Evolutionary conservation across 2,797 vertebrate genomes (phyloP).

Genomic region (Acipenser oxyrinchus): DNA sequence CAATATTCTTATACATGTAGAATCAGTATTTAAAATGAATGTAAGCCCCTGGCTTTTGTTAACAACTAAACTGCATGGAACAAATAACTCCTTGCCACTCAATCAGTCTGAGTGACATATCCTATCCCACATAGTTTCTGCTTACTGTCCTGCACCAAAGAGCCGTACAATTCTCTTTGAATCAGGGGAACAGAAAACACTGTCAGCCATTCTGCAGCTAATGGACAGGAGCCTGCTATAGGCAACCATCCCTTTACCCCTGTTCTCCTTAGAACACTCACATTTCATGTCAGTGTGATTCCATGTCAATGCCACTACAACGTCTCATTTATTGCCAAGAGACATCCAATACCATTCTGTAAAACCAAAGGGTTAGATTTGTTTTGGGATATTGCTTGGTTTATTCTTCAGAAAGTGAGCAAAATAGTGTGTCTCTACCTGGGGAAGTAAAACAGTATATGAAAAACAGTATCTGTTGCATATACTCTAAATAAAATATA

Average conservation of each 20-base stretch:
- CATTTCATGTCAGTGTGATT: not conserved
- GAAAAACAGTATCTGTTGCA: no score
- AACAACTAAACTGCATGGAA: not conserved
- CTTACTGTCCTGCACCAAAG: slow-evolving; percentile 7
- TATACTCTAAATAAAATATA: no score
- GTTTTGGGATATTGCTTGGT: not conserved
- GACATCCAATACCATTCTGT: not conserved
- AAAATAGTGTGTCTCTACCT: not conserved
- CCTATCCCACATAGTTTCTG: slow-evolving; percentile 2
- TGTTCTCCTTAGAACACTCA: slow-evolving; percentile 1
- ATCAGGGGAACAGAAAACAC: slow-evolving; percentile 6
- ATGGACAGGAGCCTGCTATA: slow-evolving; percentile 3
- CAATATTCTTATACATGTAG: no score
- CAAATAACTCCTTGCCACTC: slow-evolving; percentile 4
- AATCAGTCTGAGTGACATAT: slow-evolving; percentile 8
- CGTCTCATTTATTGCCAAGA: not conserved
- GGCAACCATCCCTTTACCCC: not conserved
- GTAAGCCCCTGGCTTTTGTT: no score
- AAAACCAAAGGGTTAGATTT: not conserved
- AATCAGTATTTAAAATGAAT: no score
- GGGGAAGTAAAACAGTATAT: not conserved
- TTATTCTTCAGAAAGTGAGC: not conserved
- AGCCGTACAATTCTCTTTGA: slow-evolving; percentile 6
- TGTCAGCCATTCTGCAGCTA: slow-evolving; percentile 5
- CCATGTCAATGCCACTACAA: not conserved